phyloP scores from a whole-genome alignment of 1,140 invertebrate genomes.

The Drosophila hydei region DNA sequence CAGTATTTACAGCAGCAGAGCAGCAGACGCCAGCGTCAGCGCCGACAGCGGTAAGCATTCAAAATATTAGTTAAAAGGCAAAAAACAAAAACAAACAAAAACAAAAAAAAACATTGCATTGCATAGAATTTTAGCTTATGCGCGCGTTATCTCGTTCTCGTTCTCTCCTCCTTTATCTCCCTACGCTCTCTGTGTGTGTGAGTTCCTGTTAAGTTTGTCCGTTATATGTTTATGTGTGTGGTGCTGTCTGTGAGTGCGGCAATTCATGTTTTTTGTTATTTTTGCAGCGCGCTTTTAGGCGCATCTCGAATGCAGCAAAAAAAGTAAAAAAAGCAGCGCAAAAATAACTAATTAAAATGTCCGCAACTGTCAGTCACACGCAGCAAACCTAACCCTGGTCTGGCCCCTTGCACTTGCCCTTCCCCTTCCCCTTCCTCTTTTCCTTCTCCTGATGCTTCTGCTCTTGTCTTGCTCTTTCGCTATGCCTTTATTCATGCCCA shows the following conservation, averaged over 20 bases:
- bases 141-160: constrained; percentile 8
- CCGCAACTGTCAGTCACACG: constrained; percentile 27
- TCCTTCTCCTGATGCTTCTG: background rate
- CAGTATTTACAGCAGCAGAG: constrained; percentile 8
- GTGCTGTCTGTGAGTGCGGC: constrained; percentile 30
- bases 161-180: background rate
- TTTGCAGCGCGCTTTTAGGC: constrained; percentile 50
- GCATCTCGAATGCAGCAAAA: constrained; percentile 18
- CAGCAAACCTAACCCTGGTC: constrained; percentile 2
- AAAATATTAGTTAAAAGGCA: background rate
- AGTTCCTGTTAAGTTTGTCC: constrained; percentile 15
- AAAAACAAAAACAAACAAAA: background rate
- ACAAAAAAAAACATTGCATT: constrained; percentile 13
- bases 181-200: constrained; percentile 8
- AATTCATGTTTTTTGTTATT: constrained; percentile 39
- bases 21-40: constrained; percentile 12
- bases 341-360: constrained; percentile 52
- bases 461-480: background rate
- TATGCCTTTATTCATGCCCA: background rate
- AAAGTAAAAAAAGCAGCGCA: constrained; percentile 8
- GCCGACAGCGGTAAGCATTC: constrained; percentile 43
- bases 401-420: background rate
- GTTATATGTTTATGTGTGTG: background rate
- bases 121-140: constrained; percentile 33
- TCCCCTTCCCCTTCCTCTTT: background rate